phyloP scores from a whole-genome alignment of 2,113 vertebrate species.

The Aegypius monachus region DNA sequence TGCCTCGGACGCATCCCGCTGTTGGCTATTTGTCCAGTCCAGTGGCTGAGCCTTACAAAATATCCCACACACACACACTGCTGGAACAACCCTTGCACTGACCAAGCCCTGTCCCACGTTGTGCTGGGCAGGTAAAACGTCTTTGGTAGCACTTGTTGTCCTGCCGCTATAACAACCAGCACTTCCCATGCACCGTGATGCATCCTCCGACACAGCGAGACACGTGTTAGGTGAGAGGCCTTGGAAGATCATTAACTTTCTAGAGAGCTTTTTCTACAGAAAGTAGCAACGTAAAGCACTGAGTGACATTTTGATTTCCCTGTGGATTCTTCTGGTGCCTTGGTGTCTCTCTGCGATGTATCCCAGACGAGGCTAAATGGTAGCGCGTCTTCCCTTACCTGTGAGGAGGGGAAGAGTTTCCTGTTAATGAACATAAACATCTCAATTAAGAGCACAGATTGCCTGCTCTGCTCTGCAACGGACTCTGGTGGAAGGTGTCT shows the following conservation, averaged over 20 bases:
- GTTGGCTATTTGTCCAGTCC: not conserved
- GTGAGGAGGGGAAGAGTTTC: not conserved
- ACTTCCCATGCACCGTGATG: not conserved
- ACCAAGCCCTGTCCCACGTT: not conserved
- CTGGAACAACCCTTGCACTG: not conserved
- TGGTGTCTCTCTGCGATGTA: not conserved
- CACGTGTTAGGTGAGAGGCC: not conserved
- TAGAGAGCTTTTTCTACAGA: not conserved
- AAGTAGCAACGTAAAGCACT: not conserved
- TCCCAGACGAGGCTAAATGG: not conserved
- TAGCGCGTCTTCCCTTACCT: not conserved
- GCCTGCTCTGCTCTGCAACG: not conserved
- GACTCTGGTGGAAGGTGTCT: not conserved
- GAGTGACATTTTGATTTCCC: conserved; percentile 36
- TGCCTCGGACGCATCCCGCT: not conserved
- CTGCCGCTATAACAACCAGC: not conserved
- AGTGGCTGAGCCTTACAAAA: not conserved
- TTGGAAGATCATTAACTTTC: conserved; percentile 25
- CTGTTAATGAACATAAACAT: conserved; percentile 4
- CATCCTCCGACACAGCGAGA: not conserved
- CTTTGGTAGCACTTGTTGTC: not conserved
- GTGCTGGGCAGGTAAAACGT: not conserved
- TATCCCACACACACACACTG: not conserved
- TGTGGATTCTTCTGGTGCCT: conserved; percentile 24
- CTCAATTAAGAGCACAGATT: not conserved